Base-by-base conservation (phyloP, 2,113 vertebrate genomes). In the Tetrao urogallus region DNA sequence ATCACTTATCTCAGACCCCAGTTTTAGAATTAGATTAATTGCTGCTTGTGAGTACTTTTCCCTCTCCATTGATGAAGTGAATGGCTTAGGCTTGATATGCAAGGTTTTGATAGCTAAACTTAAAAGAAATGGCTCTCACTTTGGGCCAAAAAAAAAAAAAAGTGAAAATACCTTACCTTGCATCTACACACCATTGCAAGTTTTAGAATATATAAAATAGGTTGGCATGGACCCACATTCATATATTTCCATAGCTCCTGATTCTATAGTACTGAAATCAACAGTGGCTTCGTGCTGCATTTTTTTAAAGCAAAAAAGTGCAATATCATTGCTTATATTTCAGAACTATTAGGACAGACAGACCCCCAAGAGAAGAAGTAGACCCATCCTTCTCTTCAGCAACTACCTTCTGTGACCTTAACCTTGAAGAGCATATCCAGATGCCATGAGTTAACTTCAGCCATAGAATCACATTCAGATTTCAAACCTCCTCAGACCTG, bases 1-100 rank as follows among this genome's bases (percentile, higher is more conserved):
- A 91, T 77, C 56, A 71, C 24, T 88, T 88, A 88, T 85, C 75
- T 88, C 47, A 71, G 40, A 34, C 34, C n/a, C 18, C 4, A 74
- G 20, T 60, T 88, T 93, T 60, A 90, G 58, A 91, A 87, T 79
- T 82, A 87, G 76, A 91, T 89, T 88, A 94, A 71, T 77, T 93
- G 69, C 82, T 91, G 58, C 48, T 40, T 20, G 10, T 75, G 77
- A 91, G 67, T 65, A 40, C 57, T 47, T 74, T 82, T 77, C 32
- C 32, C 16, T 74, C 30, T 54, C 24, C 67, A 42, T 34, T 80
- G 67, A 82, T 61, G 66, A 80, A 21, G 50, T 79, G 82, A 70
- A 36, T 36, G 36, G 7, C 34, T 93, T 82, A 82, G 60, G 15
- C 18, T 64, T 61, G 48, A 43, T n/a, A n/a, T 50, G 70, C 24